Conservation (phyloP, 2,113 vertebrate species). For the Himantopus leucocephalus region DNA sequence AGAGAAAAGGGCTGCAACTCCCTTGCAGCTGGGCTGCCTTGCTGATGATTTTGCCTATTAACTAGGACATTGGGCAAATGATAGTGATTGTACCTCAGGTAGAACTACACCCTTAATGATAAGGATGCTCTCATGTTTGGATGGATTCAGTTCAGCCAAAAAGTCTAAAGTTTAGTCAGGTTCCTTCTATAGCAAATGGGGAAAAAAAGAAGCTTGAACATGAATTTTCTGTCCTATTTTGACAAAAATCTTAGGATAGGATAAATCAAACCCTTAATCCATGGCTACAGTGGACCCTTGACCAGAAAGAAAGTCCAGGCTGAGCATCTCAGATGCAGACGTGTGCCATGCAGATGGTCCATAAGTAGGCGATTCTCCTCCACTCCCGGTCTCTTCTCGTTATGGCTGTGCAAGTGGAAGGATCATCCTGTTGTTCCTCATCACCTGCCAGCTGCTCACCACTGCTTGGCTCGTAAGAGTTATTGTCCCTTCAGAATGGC, state of each 20-base stretch:
- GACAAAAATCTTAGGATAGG: not conserved
- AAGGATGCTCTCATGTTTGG: not conserved
- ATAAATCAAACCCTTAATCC: not conserved
- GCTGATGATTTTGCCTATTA: not conserved
- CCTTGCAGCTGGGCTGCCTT: not conserved
- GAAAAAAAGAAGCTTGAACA: not conserved
- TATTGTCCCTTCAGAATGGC: slow-evolving; percentile 31
- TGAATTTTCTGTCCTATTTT: not conserved
- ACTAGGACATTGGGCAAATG: not conserved
- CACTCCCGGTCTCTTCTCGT: not conserved
- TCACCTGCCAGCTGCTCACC: slow-evolving; percentile 42
- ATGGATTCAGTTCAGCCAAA: not conserved
- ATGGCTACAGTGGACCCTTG: not conserved
- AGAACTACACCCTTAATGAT: not conserved
- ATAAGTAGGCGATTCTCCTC: not conserved
- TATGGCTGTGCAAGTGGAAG: not conserved
- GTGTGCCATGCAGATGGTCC: not conserved
- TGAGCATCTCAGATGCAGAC: not conserved
- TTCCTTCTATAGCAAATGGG: not conserved
- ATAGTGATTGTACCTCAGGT: not conserved
- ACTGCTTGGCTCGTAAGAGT: not conserved
- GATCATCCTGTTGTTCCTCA: slow-evolving; percentile 26
- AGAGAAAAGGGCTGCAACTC: not conserved
- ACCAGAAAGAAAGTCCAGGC: not conserved
- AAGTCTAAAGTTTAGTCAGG: not conserved